Conservation (phyloP, 2,888 invertebrate species). For the Philereme transversata region DNA sequence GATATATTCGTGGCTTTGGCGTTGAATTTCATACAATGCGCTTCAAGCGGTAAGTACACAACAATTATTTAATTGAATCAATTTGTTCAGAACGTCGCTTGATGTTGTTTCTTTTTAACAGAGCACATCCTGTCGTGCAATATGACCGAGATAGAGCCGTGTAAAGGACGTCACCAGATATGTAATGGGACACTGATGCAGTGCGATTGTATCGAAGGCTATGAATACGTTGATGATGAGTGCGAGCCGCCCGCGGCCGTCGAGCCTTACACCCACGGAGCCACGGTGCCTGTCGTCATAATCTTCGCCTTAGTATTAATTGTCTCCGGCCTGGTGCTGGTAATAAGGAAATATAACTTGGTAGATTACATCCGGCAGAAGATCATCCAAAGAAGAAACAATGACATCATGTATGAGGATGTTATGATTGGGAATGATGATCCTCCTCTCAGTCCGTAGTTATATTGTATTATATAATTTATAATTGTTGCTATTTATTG, state of each 20-base stretch:
- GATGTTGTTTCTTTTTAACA: conserved; percentile 66
- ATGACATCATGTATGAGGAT: conserved; percentile 78
- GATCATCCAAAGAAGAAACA: conserved; percentile 66
- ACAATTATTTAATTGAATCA: conserved; percentile 83
- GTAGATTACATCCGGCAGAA: conserved; percentile 70
- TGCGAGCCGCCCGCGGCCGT: conserved; percentile 50
- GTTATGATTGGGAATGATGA: conserved; percentile 83
- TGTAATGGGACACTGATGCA: conserved; percentile 56
- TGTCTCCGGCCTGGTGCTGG: conserved; percentile 66
- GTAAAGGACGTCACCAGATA: conserved; percentile 58
- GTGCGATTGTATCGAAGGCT: conserved; percentile 64
- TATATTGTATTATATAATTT: conserved; percentile 35
- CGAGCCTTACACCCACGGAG: conserved; percentile 47
- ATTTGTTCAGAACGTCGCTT: conserved; percentile 61
- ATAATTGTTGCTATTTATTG: conserved; percentile 44
- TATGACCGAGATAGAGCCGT: conserved; percentile 54
- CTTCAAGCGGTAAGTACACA: conserved; percentile 70
- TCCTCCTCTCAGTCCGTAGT: conserved; percentile 75
- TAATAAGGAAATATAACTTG: conserved; percentile 75
- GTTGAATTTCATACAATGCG: conserved; percentile 64
- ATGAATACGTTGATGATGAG: conserved; percentile 52
- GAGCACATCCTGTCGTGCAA: conserved; percentile 78
- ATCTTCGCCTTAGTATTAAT: conserved; percentile 72
- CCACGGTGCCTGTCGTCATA: conserved; percentile 63
- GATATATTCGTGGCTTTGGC: conserved; percentile 63